Conservation (phyloP, 53 echinoderm and acorn worm genomes). For the Crossaster papposus region DNA sequence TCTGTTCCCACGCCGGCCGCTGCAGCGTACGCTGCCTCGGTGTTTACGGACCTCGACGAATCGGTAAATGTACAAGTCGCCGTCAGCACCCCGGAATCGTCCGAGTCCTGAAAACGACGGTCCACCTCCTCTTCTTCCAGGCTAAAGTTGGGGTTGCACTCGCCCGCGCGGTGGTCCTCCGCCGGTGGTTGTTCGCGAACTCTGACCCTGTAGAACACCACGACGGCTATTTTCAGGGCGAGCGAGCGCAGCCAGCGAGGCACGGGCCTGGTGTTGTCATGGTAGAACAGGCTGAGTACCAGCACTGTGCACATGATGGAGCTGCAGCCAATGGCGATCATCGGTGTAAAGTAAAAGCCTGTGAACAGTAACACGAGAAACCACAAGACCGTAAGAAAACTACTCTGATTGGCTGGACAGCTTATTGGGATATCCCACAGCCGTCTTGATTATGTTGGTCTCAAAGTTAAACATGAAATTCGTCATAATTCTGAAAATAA, state of each 20-base stretch:
- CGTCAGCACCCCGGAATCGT: slow-evolving; percentile 22
- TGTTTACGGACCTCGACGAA: slow-evolving; percentile 13
- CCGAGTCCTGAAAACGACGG: not conserved
- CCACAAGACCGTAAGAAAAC: too few relatives aligned
- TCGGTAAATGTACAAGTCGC: slow-evolving; percentile 41
- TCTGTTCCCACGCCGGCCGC: not conserved
- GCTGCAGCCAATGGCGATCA: slow-evolving; percentile 60
- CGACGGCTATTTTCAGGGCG: slow-evolving; percentile 1
- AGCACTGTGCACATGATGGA: slow-evolving; percentile 51
- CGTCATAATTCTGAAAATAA: too few relatives aligned
- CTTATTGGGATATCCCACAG: too few relatives aligned
- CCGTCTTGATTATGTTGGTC: too few relatives aligned
- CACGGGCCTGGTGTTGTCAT: slow-evolving; percentile 21
- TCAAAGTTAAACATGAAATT: too few relatives aligned
- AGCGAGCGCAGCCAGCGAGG: slow-evolving; percentile 23
- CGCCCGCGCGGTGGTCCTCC: not conserved
- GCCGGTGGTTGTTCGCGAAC: not conserved
- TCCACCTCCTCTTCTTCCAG: not conserved
- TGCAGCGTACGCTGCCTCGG: not conserved
- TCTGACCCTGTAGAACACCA: slow-evolving; percentile 28
- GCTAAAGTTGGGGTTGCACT: slow-evolving; percentile 14
- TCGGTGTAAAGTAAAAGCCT: slow-evolving; percentile 63
- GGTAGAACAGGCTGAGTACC: slow-evolving; percentile 41
- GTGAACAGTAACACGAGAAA: slow-evolving; percentile 7
- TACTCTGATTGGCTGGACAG: too few relatives aligned